Base-by-base conservation (phyloP, 30 jellyfish, hydroid and myxozoan species). In the Hydractinia echinata region DNA sequence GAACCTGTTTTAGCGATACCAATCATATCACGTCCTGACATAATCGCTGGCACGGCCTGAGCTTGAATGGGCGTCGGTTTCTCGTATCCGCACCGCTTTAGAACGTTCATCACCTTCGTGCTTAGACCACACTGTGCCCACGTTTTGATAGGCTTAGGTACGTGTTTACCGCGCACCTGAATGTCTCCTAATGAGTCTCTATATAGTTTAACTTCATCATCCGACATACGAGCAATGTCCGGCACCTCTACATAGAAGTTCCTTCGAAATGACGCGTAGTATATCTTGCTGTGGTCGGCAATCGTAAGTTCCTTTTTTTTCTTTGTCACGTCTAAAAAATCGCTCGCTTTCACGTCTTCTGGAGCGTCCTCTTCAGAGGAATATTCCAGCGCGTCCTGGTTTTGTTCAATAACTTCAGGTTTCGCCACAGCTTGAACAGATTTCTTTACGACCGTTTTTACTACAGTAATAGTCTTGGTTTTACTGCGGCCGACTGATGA, bases 1-100 rank as follows among this genome's bases (percentile, higher is more conserved):
- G 99, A 92, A 6, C 99, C 99, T 1, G 99, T 95, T 68, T 95
- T 95, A 48, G 99, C 99, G 73, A 95, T 95, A 13, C 99, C 99
- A 67, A 95, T 95, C 68, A 95, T 89, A 66, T 95, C 99, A 51
- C 99, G 95, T 7, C 99, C 99, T 11, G 99, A 95, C 99, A 95
- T 95, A 4, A 95, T 83, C 1, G 97, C 95, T 8, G 99, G 99
- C 11, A 95, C 85, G 4, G 96, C 99, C 81, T 95, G 99, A 6
- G 99, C 97, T 68, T 95, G 99, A 18, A 95, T 95, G 52, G 97
- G 99, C 19, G 99, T 95, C 54, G 99, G 99, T 76, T 83, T 86
- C 64, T 88, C 99, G 70, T 88, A 95, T 18, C 81, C 81, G 66
- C 89, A 81, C 66, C 83, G 89, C 84, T 94, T 94, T 3, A 94